Evolutionary conservation across 2,797 vertebrate genomes (phyloP), one percentile per base, ranked within the genome.

Genomic region (Monodelphis domestica): DNA sequence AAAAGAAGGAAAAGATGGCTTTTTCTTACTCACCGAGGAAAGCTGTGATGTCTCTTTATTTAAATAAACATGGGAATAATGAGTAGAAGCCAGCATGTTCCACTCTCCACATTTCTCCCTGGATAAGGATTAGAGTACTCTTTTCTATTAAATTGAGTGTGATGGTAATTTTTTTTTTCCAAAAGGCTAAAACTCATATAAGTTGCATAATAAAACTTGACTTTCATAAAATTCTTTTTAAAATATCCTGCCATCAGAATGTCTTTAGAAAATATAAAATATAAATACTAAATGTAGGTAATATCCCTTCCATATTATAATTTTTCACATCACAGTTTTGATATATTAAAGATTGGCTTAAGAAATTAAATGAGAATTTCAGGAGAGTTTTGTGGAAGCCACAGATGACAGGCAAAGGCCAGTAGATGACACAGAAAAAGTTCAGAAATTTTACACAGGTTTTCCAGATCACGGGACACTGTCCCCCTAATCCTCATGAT

Each of bases 141-240:
- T 97, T n/a, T 97, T 95, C 94, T 90, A 33, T 95, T 93, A n/a
- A 95, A 95, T 94, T 92, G 70, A 92, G 93, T 90, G 89, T 88
- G 95, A 96, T 90, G 88, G 95, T 96, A n/a, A n/a, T n/a, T n/a
- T n/a, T n/a, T n/a, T n/a, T n/a, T n/a, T n/a, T n/a, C n/a, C n/a
- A n/a, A 95, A 97, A 93, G 15, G 17, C 63, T 21, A 38, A 38
- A 70, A 7, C 14, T 63, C 33, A 17, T 38, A n/a, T 63, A 84
- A 45, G 26, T 84, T 84, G 38, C 21, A 84, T 84, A 24, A 70
- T 70, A 94, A 95, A 96, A 95, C 88, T 87, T 92, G 92, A 93
- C 88, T 70, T 0, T 0, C 96, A 33, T 56, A 89, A 94, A 38
- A 53, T 56, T 2, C 88, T 55, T 84, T 50, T 84, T n/a, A 6